Evolutionary conservation across 2,113 vertebrate genomes (phyloP).

Genomic region (Ochotona curzoniae): DNA sequence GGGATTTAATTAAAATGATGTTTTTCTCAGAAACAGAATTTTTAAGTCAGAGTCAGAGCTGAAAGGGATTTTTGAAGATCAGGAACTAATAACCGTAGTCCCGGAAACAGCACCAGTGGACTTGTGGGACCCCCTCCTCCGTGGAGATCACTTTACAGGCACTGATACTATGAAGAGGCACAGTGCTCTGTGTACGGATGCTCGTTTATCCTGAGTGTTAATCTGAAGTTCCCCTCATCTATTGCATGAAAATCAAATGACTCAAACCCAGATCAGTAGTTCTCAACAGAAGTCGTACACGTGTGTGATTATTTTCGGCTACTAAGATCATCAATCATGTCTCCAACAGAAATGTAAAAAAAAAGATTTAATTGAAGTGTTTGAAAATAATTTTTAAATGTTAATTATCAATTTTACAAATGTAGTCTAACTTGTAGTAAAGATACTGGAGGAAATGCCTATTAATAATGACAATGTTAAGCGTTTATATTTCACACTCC

Average conservation of each 20-base stretch:
- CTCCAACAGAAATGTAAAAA: not conserved
- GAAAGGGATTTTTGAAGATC: slow-evolving; percentile 29
- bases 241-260: not conserved
- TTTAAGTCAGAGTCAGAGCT: not conserved
- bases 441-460: not conserved
- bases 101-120: not conserved
- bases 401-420: not conserved
- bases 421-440: not conserved
- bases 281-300: not conserved
- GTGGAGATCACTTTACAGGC: not conserved
- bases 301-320: not conserved
- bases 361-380: not conserved
- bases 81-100: not conserved
- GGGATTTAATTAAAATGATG: slow-evolving; percentile 25
- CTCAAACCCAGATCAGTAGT: not conserved
- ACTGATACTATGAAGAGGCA: slow-evolving; percentile 55
- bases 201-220: not conserved
- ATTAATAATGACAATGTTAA: not conserved
- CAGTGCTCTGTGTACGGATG: slow-evolving; percentile 45
- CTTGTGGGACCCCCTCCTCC: not conserved
- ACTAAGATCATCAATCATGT: not conserved
- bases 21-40: not conserved
- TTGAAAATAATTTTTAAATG: not conserved
- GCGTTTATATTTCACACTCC: not conserved
- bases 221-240: not conserved